Evolutionary conservation across 2,113 vertebrate genomes (phyloP), one percentile per base, ranked within the genome.

Genomic region (Passer montanus): DNA sequence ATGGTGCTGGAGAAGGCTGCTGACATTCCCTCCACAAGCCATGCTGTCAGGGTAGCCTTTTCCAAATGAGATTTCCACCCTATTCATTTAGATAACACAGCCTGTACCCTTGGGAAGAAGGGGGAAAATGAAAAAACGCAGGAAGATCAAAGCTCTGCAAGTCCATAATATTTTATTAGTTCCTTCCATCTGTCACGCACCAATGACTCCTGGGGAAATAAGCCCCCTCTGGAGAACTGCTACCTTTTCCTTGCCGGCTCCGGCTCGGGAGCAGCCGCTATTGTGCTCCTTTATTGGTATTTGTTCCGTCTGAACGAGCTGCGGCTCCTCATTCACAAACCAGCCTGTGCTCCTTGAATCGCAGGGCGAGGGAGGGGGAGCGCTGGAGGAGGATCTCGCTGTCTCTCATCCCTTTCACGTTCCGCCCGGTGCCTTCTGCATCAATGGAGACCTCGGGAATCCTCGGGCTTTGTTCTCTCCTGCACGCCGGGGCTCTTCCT

Each of bases 321-420:
- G 44, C 41, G 3, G 88, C 94, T 84, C 83, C 84, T 89, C 97
- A 96, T 97, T 97, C 97, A 97, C 91, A 96, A 97, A 91, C 49
- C 92, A 94, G 84, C 39, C 76, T 37, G 55, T 56, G 64, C 90
- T 91, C 75, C 90, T 73, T 95, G 82, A 96, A 97, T 96, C n/a
- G 5, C 63, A 97, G 87, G 81, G 84, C 1, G 19, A 52, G 78
- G 77, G 74, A 77, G 63, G 88, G 81, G 94, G 80, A 85, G 92
- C 86, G 80, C 73, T 24, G 86, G 82, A 93, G 83, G 91, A 91
- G 93, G 80, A 92, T 92, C 93, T 70, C 15, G 50, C 91, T 52
- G 90, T 88, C 90, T 72, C 52, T 95, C 89, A 93, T 89, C 87
- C 72, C 85, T 93, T 89, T 93, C 84, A 84, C 20, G 15, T 60